These are phyloP conservation scores for Himalopsyche phryganea DNA, from an alignment of 1,140 invertebrate genomes.

Conservation along the genomic window DNA sequence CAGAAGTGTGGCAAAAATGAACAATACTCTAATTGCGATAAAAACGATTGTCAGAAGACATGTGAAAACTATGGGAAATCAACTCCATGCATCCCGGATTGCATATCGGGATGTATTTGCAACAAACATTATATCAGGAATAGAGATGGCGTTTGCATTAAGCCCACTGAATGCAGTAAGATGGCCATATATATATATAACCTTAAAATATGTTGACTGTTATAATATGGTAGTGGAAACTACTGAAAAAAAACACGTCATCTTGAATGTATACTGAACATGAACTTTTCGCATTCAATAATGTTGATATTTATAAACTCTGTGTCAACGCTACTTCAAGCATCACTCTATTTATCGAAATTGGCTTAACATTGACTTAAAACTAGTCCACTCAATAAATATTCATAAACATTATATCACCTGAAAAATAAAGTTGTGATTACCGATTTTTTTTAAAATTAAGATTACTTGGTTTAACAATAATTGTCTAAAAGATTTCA, in stretches of 20 bases:
- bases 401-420: no score
- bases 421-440: no score
- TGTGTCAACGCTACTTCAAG: neutral
- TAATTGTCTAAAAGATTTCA: no score
- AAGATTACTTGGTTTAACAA: no score
- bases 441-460: no score
- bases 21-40: constrained; percentile 20
- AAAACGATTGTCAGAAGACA: constrained; percentile 18
- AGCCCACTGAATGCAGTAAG: constrained; percentile 17
- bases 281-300: no score
- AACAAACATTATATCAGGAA: constrained; percentile 15
- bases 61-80: constrained; percentile 10
- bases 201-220: neutral
- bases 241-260: no score
- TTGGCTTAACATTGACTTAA: neutral
- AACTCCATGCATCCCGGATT: constrained; percentile 10
- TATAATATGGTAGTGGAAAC: no score
- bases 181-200: neutral
- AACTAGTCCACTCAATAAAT: no score
- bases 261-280: no score
- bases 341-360: neutral
- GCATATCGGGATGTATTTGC: constrained; percentile 26
- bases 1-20: constrained; percentile 10
- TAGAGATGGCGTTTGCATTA: constrained; percentile 13
- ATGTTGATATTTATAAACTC: neutral